Evolutionary conservation across 2,888 invertebrate genomes (phyloP).

Genomic region (Papilio demoleus): DNA sequence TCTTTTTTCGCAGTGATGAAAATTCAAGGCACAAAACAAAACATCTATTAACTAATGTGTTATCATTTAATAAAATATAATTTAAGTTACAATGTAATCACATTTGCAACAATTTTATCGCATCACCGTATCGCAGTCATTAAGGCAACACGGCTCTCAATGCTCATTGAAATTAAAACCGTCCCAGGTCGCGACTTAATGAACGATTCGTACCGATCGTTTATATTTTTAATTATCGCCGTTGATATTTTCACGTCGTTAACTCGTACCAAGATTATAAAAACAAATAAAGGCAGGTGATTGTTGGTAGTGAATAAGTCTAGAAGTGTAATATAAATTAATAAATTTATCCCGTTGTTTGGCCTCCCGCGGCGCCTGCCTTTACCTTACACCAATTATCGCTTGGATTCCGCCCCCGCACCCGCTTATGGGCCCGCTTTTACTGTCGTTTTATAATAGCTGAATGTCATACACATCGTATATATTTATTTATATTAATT

Average conservation of each 20-base stretch:
- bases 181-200: constrained; percentile 60
- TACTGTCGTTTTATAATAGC: constrained; percentile 12
- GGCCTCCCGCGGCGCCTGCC: constrained; percentile 64
- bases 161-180: constrained; percentile 35
- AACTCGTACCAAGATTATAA: constrained; percentile 69
- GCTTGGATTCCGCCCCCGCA: constrained; percentile 36
- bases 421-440: constrained; percentile 34
- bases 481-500: constrained; percentile 34
- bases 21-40: background rate
- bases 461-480: constrained; percentile 18
- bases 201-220: constrained; percentile 67
- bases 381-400: constrained; percentile 45
- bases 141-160: constrained; percentile 45
- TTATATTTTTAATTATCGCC: constrained; percentile 78
- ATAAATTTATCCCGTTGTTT: constrained; percentile 71
- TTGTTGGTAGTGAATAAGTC: constrained; percentile 69
- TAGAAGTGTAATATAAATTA: constrained; percentile 79
- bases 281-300: constrained; percentile 81
- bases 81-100: constrained; percentile 16
- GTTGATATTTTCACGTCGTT: constrained; percentile 79
- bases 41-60: background rate
- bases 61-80: background rate
- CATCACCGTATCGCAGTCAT: constrained; percentile 41
- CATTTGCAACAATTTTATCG: constrained; percentile 30
- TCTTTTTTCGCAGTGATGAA: too few relatives aligned